Percentiles rank a stretch among this genome's conserved stretches.
Conservation (phyloP, 2,888 invertebrate genomes). For the Hetaerina titia region DNA sequence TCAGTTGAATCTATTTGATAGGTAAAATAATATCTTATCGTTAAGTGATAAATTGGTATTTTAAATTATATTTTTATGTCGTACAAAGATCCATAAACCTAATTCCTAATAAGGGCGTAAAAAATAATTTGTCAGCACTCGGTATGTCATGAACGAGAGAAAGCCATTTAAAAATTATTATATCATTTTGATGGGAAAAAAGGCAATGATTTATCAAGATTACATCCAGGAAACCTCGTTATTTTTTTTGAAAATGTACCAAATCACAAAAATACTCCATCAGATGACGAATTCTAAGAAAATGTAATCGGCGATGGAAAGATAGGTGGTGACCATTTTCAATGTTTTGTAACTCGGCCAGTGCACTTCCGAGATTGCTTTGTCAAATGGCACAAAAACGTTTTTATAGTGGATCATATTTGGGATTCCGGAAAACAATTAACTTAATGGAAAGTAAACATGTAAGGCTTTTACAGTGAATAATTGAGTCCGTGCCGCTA, state of each 20-base stretch:
- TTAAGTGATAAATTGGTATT: no score
- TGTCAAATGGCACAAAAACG: constrained; percentile 20
- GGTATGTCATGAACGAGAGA: no score
- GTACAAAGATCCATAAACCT: no score
- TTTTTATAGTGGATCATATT: background rate
- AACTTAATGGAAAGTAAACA: constrained; percentile 32
- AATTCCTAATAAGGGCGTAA: no score
- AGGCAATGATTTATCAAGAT: no score
- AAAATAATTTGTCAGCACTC: no score
- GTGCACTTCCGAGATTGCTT: constrained; percentile 17
- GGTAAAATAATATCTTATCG: no score
- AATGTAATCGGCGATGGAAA: background rate
- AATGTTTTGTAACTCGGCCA: background rate
- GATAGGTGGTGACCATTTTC: background rate
- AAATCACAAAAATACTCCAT: background rate
- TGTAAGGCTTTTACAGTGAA: background rate
- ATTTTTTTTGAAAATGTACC: background rate
- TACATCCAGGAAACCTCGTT: no score
- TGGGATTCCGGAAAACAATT: constrained; percentile 3
- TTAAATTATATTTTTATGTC: no score
- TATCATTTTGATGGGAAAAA: no score
- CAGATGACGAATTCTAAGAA: background rate
- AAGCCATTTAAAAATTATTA: no score
- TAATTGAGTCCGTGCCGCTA: background rate
- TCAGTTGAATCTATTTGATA: no score